Conservation (phyloP, 2,888 invertebrate genomes). For the Bugula neritina region DNA sequence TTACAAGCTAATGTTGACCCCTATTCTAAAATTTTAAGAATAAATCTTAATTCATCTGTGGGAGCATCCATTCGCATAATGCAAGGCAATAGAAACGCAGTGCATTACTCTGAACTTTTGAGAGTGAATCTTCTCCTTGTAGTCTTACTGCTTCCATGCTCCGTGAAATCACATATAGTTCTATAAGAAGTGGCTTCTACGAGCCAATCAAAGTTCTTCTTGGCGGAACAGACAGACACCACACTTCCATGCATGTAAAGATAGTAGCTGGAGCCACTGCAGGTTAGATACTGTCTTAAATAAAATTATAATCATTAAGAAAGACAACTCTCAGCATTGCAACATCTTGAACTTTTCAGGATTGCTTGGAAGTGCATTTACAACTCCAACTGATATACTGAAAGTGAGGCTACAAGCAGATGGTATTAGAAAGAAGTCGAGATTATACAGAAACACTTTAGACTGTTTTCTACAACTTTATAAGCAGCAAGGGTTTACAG, state of each 20-base stretch:
- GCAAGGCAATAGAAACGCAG: too few relatives aligned
- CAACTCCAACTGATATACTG: conserved; percentile 43
- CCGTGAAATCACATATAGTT: conserved; percentile 41
- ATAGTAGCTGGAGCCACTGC: conserved; percentile 41
- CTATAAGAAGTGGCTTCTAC: conserved; percentile 40
- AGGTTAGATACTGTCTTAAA: conserved; percentile 32
- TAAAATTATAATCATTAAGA: too few relatives aligned
- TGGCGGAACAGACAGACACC: conserved; percentile 42
- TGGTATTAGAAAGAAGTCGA: conserved; percentile 31
- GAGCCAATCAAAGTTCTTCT: conserved; percentile 41
- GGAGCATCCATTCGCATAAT: too few relatives aligned
- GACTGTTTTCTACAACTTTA: conserved; percentile 36
- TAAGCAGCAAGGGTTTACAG: conserved; percentile 35
- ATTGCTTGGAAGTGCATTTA: conserved; percentile 40
- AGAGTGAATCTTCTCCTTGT: too few relatives aligned
- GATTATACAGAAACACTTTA: conserved; percentile 35
- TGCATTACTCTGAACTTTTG: too few relatives aligned
- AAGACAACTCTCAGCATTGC: too few relatives aligned
- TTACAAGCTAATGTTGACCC: too few relatives aligned
- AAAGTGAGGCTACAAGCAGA: conserved; percentile 43
- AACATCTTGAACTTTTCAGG: conserved; percentile 35
- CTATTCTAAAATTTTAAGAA: too few relatives aligned
- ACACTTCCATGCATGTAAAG: conserved; percentile 43
- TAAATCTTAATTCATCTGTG: too few relatives aligned
- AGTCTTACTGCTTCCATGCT: conserved; percentile 34